Conservation (phyloP, 2,113 vertebrate genomes). For the Circaetus gallicus region DNA sequence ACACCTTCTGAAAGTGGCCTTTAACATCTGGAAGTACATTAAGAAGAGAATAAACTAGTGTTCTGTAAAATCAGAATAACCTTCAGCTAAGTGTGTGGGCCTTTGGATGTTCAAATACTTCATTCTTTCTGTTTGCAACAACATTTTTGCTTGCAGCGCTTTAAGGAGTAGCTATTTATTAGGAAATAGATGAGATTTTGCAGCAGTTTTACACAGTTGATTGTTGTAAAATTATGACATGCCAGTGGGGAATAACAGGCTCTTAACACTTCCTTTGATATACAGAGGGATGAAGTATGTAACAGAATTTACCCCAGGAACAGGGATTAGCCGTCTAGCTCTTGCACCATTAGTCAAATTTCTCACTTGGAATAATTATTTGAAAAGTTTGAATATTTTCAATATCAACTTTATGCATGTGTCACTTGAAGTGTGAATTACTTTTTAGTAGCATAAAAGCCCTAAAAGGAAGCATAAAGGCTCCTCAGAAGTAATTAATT, state of each 20-base stretch:
- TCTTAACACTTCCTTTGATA: neutral
- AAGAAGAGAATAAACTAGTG: neutral
- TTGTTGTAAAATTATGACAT: neutral
- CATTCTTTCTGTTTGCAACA: neutral
- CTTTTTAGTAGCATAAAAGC: neutral
- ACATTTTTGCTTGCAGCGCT: neutral
- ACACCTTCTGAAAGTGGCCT: neutral
- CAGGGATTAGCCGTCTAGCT: neutral
- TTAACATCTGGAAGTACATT: neutral
- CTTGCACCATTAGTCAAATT: neutral
- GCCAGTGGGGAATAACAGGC: neutral
- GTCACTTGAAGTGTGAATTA: neutral
- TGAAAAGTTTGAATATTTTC: constrained; percentile 8
- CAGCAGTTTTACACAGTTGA: neutral
- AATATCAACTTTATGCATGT: neutral
- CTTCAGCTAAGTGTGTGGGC: neutral
- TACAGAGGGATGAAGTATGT: neutral
- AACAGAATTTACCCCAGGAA: neutral
- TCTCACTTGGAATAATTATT: neutral
- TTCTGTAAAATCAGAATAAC: neutral
- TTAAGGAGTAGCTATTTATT: neutral
- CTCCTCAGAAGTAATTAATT: neutral
- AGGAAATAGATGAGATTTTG: neutral
- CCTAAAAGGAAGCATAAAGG: neutral
- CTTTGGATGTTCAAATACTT: neutral